Conservation (phyloP, 2,888 invertebrate genomes). For the Cabera pusaria region DNA sequence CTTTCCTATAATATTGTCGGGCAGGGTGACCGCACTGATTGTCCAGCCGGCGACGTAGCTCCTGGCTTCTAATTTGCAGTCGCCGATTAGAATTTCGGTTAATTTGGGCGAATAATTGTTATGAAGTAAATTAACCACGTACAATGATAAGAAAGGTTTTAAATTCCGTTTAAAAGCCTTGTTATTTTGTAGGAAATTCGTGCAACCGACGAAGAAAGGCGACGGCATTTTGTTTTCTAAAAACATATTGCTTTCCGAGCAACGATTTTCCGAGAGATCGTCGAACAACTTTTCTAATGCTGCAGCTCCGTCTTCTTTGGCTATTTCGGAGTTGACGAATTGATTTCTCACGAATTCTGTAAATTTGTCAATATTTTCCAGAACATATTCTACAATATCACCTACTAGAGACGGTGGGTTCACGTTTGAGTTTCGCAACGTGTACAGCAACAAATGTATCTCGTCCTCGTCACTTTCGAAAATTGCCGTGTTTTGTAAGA, state of each 20-base stretch:
- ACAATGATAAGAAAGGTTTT: slow-evolving; percentile 66
- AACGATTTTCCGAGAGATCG: slow-evolving; percentile 63
- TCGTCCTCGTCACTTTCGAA: slow-evolving; percentile 86
- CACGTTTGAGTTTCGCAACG: slow-evolving; percentile 61
- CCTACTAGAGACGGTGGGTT: slow-evolving; percentile 57
- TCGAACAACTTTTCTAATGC: slow-evolving; percentile 62
- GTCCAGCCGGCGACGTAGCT: slow-evolving; percentile 81
- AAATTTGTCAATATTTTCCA: slow-evolving; percentile 57
- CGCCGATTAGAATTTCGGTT: slow-evolving; percentile 75
- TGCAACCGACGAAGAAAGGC: slow-evolving; percentile 68
- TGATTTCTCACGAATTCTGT: slow-evolving; percentile 60
- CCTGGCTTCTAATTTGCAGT: slow-evolving; percentile 67
- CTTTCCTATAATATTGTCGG: slow-evolving; percentile 53
- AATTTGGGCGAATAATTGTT: slow-evolving; percentile 80
- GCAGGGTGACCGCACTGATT: slow-evolving; percentile 48
- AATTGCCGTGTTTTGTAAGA: slow-evolving; percentile 85
- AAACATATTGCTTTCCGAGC: slow-evolving; percentile 56
- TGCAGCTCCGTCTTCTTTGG: slow-evolving; percentile 54
- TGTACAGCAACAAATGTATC: slow-evolving; percentile 86
- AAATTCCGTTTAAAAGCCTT: slow-evolving; percentile 62
- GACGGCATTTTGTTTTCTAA: slow-evolving; percentile 69
- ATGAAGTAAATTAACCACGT: slow-evolving; percentile 83
- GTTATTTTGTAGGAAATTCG: slow-evolving; percentile 59
- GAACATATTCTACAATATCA: slow-evolving; percentile 63
- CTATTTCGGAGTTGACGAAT: slow-evolving; percentile 62